These are phyloP conservation scores for Stenurella melanura DNA, from an alignment of 2,888 invertebrate genomes.

Conservation along the genomic window DNA sequence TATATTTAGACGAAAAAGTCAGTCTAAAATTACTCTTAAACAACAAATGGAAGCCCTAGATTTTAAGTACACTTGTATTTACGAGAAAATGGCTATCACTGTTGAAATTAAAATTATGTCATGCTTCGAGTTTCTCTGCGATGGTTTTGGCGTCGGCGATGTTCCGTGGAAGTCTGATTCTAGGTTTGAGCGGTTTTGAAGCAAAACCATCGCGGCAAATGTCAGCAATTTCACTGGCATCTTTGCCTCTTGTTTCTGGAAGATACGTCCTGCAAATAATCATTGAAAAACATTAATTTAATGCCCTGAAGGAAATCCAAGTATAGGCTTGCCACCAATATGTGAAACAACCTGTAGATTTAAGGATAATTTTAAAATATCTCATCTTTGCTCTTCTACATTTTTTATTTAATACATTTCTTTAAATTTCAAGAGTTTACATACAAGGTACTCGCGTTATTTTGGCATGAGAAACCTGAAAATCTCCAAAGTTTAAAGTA, in stretches of 20 bases:
- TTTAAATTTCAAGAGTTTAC: too few species aligned
- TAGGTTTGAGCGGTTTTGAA: slow-evolving; percentile 58
- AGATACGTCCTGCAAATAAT: slow-evolving; percentile 78
- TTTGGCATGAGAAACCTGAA: too few species aligned
- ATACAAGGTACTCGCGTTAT: too few species aligned
- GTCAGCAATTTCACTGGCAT: slow-evolving; percentile 79
- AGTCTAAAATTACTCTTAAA: not conserved
- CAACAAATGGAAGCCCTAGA: slow-evolving; percentile 32
- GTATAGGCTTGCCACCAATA: too few species aligned
- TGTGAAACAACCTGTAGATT: too few species aligned
- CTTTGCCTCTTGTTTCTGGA: slow-evolving; percentile 85
- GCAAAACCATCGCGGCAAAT: slow-evolving; percentile 79
- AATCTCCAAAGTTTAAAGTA: too few species aligned
- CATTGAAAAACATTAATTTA: not conserved
- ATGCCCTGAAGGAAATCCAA: not conserved
- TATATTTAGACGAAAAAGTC: not conserved
- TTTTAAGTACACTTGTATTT: slow-evolving; percentile 39
- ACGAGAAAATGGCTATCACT: not conserved
- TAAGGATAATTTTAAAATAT: too few species aligned
- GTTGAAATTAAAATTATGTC: not conserved
- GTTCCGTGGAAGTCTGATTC: slow-evolving; percentile 12
- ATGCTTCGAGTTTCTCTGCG: slow-evolving; percentile 22
- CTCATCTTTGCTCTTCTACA: too few species aligned
- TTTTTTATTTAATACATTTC: too few species aligned
- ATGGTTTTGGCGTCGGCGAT: slow-evolving; percentile 28